Evolutionary conservation across 2,113 vertebrate genomes (phyloP), one percentile per base, ranked within the genome.

Genomic region (Solea solea): DNA sequence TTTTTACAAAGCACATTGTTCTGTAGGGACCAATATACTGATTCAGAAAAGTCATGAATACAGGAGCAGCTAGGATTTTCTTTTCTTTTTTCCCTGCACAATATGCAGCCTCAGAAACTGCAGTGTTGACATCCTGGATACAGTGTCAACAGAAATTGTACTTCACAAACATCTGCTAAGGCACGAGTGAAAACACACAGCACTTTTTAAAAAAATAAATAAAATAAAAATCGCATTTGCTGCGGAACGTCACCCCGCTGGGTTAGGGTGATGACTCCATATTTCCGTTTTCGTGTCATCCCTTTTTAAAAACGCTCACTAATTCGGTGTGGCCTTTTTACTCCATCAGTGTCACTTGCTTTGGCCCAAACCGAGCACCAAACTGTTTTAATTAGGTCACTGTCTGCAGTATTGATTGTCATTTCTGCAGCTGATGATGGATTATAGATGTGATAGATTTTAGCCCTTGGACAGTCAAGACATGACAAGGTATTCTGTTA

Each of bases 401-500:
- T 9, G 52, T 13, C 60, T 9, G 53, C 40, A 0, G 15, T 63
- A 86, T 83, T 14, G 84, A 85, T 75, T 5, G 16, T 11, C 65
- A 79, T 81, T 67, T 75, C 55, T 54, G 44, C 68, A 67, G 54
- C 63, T 57, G 52, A 85, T 86, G 82, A 85, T 67, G 58, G 53
- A 82, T 77, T 78, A 80, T 65, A 48, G 76, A 78, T 56, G 7
- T 28, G 57, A 74, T 76, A 7, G 78, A 80, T 84, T 88, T 82
- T 69, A 74, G 72, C 74, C 69, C 39, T 70, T 1, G 53, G 84
- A 69, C 34, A 55, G 76, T 50, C 52, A 61, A 16, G 62, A 75
- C 74, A 68, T 83, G 80, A 83, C 73, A 65, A 70, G 69, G 69
- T 83, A 64, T 83, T 85, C 72, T 78, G 81, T 85, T 89, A 78